Conservation (phyloP, 2,888 invertebrate species). For the Parasteatoda lunata region DNA sequence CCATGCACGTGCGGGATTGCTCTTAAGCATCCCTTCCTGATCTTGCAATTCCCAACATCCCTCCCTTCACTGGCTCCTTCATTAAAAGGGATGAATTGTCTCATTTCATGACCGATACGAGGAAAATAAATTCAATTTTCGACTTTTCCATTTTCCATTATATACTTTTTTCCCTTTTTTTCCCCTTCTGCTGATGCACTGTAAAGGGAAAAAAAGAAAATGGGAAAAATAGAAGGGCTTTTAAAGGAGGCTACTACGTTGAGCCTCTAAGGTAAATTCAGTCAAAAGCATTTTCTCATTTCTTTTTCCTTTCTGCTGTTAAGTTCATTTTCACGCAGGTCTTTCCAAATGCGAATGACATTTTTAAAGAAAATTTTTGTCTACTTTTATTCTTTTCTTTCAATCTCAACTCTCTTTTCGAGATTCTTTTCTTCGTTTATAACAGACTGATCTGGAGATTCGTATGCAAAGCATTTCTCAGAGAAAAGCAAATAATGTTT, state of each 20-base stretch:
- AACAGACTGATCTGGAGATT: no score
- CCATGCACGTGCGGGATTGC: background rate
- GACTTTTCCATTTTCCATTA: slow-evolving; percentile 22
- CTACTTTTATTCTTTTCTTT: slow-evolving; percentile 1
- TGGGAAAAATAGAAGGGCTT: slow-evolving; percentile 13
- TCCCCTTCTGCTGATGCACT: background rate
- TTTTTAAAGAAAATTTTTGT: slow-evolving; percentile 24
- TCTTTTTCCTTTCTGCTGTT: background rate
- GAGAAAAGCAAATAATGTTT: no score
- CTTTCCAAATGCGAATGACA: slow-evolving; percentile 29
- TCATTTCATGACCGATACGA: slow-evolving; percentile 51
- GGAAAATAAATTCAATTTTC: slow-evolving; percentile 61
- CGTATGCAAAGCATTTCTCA: no score
- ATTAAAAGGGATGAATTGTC: slow-evolving; percentile 57
- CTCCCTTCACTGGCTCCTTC: slow-evolving; percentile 5
- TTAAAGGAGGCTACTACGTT: slow-evolving; percentile 4
- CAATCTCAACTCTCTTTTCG: background rate
- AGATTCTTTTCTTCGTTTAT: background rate
- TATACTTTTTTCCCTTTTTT: background rate
- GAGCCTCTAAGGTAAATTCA: slow-evolving; percentile 33
- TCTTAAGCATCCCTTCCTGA: background rate
- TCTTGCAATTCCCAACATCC: background rate
- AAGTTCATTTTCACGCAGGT: slow-evolving; percentile 39
- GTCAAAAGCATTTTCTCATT: slow-evolving; percentile 18
- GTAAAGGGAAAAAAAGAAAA: background rate